Conservation (phyloP, 1,140 invertebrate species). For the Proctacanthus coquilletti region DNA sequence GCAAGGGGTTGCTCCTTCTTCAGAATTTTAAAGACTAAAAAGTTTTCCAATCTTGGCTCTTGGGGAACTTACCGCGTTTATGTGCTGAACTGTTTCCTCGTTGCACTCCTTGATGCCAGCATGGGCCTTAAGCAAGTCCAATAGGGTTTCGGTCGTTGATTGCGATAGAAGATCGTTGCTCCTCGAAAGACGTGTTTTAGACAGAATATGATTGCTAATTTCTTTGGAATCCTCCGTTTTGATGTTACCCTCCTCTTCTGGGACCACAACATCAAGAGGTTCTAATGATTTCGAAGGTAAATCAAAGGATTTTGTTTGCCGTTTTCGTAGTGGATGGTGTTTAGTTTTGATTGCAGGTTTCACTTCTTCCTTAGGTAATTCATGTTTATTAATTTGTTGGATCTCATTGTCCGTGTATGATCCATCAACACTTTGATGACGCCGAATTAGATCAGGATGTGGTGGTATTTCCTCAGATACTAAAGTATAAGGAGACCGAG, state of each 20-base stretch:
- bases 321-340: background rate
- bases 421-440: no score
- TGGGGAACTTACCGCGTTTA: constrained; percentile 20
- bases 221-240: background rate
- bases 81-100: constrained; percentile 24
- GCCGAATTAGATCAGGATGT: background rate
- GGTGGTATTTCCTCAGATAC: background rate
- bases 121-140: constrained; percentile 27
- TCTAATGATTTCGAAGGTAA: no score
- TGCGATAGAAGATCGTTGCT: constrained; percentile 22
- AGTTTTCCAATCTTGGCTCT: no score
- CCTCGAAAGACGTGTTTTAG: constrained; percentile 3
- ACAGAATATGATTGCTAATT: background rate
- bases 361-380: background rate
- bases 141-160: constrained; percentile 24
- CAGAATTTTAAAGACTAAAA: no score
- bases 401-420: background rate
- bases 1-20: no score
- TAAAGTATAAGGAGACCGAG: no score
- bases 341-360: background rate
- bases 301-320: background rate
- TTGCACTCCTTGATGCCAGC: constrained; percentile 26
- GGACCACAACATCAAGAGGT: no score
- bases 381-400: background rate
- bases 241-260: no score